These are phyloP conservation scores for Esox masquinongy DNA, from an alignment of 2,797 vertebrate genomes.

Conservation along the genomic window DNA sequence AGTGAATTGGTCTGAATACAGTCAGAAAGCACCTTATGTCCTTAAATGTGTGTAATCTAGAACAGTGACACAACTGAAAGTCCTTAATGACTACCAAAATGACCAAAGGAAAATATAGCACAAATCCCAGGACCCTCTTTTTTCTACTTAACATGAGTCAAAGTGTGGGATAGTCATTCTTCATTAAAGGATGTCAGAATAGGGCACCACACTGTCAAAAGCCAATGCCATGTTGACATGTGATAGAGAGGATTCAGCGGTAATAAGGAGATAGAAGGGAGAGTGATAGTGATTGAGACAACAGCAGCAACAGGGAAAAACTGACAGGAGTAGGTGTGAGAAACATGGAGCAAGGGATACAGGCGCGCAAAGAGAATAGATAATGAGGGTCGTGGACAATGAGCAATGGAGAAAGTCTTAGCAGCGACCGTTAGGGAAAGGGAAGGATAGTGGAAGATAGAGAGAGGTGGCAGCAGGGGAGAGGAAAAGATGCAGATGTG, in stretches of 20 bases:
- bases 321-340: background rate
- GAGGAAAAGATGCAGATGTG: constrained; percentile 71
- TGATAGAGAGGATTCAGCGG: background rate
- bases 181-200: background rate
- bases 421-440: constrained; percentile 7
- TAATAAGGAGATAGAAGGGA: background rate
- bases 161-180: background rate
- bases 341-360: background rate
- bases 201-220: too few species aligned
- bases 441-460: constrained; percentile 13
- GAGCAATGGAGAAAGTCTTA: constrained; percentile 5
- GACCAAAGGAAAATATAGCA: background rate
- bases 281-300: constrained; percentile 7
- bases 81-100: background rate
- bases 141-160: background rate
- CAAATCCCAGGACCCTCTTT: background rate
- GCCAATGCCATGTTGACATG: too few species aligned
- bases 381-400: background rate
- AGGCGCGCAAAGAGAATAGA: background rate
- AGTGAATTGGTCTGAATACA: too few species aligned
- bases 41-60: background rate
- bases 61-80: background rate
- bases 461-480: constrained; percentile 12
- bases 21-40: background rate
- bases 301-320: background rate